Evolutionary conservation across 2,888 invertebrate genomes (phyloP).

Genomic region (Caenorhabditis imperialis): DNA sequence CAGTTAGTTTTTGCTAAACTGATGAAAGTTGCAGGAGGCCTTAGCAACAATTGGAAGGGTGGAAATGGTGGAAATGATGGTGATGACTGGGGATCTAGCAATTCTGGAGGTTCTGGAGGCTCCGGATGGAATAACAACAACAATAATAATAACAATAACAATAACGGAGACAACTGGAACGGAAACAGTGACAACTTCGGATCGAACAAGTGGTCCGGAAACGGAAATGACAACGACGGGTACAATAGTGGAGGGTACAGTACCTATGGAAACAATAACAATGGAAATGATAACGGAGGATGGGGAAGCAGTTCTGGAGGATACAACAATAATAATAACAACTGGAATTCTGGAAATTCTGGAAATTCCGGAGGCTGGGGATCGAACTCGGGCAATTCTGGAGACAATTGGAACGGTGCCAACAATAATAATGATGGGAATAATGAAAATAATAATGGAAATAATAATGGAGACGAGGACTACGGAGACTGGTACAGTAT

Average conservation of each 20-base stretch:
- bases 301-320: too few species aligned
- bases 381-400: background rate
- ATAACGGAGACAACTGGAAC: too few species aligned
- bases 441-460: background rate
- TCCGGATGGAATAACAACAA: too few species aligned
- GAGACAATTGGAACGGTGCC: slow-evolving; percentile 30
- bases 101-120: too few species aligned
- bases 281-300: slow-evolving; percentile 15
- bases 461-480: slow-evolving; percentile 45
- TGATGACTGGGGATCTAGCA: too few species aligned
- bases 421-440: slow-evolving; percentile 22
- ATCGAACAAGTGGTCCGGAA: slow-evolving; percentile 1
- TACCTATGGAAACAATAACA: slow-evolving; percentile 22
- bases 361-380: slow-evolving; percentile 8
- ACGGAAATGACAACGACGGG: slow-evolving; percentile 3
- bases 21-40: too few species aligned
- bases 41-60: too few species aligned
- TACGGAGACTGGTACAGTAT: slow-evolving; percentile 47
- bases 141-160: too few species aligned
- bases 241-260: slow-evolving; percentile 10
- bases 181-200: too few species aligned
- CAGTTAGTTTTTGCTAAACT: too few species aligned
- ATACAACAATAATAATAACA: slow-evolving; percentile 1
- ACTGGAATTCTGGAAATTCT: slow-evolving; percentile 8
- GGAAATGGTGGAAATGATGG: too few species aligned